Percentiles rank a stretch among this genome's conserved stretches.
phyloP scores from a whole-genome alignment of 37 sponge, comb jelly and placozoan species.

The Halichondria panicea region DNA sequence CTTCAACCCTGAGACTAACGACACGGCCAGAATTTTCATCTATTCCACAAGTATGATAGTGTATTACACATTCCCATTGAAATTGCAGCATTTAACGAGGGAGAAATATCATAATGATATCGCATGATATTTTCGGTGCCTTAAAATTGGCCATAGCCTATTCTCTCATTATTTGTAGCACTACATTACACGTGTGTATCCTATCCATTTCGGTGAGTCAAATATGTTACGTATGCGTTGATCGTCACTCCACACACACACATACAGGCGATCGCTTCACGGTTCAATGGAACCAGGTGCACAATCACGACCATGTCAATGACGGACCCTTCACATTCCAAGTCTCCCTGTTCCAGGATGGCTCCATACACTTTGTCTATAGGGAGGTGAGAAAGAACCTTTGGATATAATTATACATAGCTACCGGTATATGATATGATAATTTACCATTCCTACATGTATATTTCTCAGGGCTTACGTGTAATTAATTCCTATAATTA shows the following conservation, averaged over 20 bases:
- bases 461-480: too few relatives aligned
- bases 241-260: background rate
- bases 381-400: conserved; percentile 64
- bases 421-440: too few relatives aligned
- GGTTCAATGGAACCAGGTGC: conserved; percentile 68
- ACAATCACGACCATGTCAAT: conserved; percentile 39
- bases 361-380: conserved; percentile 76
- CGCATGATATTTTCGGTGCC: too few relatives aligned
- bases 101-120: too few relatives aligned
- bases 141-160: too few relatives aligned
- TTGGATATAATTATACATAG: too few relatives aligned
- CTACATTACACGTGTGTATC: background rate
- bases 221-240: background rate
- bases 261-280: conserved; percentile 56
- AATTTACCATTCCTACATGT: too few relatives aligned
- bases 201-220: background rate
- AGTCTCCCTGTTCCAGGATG: conserved; percentile 63
- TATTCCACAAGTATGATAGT: conserved; percentile 32
- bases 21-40: conserved; percentile 37
- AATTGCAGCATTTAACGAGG: too few relatives aligned
- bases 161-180: background rate
- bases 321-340: conserved; percentile 79
- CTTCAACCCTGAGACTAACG: conserved; percentile 59
- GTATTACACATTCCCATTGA: too few relatives aligned
- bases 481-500: too few relatives aligned